A percentile compares a stretch with the other conserved stretches of the same genome.
These are phyloP conservation scores for Tyrannus savana DNA, from an alignment of 2,113 vertebrate genomes.

Conservation along the genomic window DNA sequence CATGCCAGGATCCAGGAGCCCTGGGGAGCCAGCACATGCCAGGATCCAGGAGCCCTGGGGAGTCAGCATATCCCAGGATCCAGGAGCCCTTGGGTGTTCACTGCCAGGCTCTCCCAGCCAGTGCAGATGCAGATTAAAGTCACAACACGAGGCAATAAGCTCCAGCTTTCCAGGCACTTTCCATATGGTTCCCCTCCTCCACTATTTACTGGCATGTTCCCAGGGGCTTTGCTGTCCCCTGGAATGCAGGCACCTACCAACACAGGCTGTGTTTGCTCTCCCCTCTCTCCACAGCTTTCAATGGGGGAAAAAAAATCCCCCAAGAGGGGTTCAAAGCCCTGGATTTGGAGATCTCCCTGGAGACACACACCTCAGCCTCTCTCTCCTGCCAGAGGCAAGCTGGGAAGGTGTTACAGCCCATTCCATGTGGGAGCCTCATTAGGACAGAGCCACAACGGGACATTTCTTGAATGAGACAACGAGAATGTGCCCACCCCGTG, in stretches of 20 bases:
- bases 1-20: background rate
- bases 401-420: background rate
- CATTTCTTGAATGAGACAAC: background rate
- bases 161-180: background rate
- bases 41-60: background rate
- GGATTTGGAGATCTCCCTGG: background rate
- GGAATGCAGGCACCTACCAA: background rate
- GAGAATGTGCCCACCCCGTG: background rate
- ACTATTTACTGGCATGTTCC: background rate
- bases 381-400: background rate
- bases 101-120: background rate
- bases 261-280: background rate
- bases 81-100: rapidly evolving
- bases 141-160: rapidly evolving
- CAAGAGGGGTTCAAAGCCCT: background rate
- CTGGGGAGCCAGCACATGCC: rapidly evolving
- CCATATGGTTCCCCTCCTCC: background rate
- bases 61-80: background rate
- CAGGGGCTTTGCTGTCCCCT: background rate
- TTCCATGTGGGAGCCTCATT: rapidly evolving
- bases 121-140: background rate
- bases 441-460: background rate
- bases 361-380: background rate
- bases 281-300: background rate
- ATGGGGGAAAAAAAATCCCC: background rate